A percentile compares a stretch with the other conserved stretches of the same genome.
Evolutionary conservation across 2,797 vertebrate genomes (phyloP).

Genomic region (Heteromormyrus szaboi): DNA sequence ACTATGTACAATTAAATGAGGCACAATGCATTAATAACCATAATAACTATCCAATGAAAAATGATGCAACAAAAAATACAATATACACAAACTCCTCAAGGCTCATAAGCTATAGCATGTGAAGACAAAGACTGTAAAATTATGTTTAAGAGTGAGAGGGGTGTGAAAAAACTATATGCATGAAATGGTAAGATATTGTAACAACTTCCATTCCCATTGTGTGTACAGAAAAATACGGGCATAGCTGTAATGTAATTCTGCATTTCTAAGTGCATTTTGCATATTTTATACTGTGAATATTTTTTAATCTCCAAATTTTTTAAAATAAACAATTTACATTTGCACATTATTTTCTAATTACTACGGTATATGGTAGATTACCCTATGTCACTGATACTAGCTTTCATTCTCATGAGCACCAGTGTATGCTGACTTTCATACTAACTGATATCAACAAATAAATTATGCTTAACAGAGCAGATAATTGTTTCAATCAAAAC

Average conservation of each 20-base stretch:
- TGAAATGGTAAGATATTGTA: background rate
- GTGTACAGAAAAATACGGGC: background rate
- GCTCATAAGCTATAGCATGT: background rate
- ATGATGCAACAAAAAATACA: background rate
- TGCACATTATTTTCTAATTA: background rate
- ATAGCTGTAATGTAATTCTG: background rate
- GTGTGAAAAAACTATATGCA: background rate
- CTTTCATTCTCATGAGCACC: background rate
- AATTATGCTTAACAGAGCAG: background rate
- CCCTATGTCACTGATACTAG: background rate
- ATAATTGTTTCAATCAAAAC: background rate
- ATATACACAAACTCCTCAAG: background rate
- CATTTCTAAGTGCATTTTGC: background rate
- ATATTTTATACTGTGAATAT: background rate
- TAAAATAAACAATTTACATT: background rate
- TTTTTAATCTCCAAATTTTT: background rate
- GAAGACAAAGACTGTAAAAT: background rate
- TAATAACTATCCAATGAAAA: background rate
- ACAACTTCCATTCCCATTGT: background rate
- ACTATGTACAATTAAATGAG: background rate
- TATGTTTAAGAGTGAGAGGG: background rate
- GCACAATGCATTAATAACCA: background rate
- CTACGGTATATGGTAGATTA: background rate
- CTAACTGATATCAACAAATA: background rate
- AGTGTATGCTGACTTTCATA: background rate